Conservation (phyloP, 2,113 vertebrate species). For the Periophthalmodon schlosseri region DNA sequence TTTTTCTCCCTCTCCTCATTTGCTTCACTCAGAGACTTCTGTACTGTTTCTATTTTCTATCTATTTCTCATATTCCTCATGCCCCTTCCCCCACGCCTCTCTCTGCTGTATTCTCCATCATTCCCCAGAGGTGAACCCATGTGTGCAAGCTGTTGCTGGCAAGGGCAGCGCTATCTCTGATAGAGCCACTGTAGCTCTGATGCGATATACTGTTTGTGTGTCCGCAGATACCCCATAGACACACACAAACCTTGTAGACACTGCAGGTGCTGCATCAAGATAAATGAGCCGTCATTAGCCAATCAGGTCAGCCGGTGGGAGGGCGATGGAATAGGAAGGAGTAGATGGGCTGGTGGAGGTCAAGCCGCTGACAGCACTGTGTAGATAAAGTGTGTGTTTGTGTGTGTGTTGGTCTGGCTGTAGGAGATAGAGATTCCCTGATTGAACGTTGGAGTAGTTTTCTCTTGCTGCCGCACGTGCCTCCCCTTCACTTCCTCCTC, state of each 20-base stretch:
- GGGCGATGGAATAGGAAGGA: slow-evolving; percentile 56
- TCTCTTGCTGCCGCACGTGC: slow-evolving; percentile 1
- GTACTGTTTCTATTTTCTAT: slow-evolving; percentile 1
- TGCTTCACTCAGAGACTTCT: neutral
- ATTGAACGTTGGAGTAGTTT: slow-evolving; percentile 65
- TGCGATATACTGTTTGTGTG: slow-evolving; percentile 38
- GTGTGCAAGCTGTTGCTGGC: slow-evolving; percentile 57
- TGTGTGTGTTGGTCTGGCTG: slow-evolving; percentile 28
- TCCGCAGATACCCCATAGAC: slow-evolving; percentile 9
- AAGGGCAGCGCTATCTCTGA: slow-evolving; percentile 58
- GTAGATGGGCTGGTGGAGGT: slow-evolving; percentile 49
- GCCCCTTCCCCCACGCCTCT: slow-evolving; percentile 30
- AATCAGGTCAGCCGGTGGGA: slow-evolving; percentile 69
- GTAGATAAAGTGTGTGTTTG: slow-evolving; percentile 8
- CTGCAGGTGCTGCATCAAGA: slow-evolving; percentile 74
- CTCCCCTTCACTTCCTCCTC: slow-evolving; percentile 5
- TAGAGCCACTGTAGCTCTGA: slow-evolving; percentile 45
- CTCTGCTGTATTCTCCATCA: slow-evolving; percentile 24
- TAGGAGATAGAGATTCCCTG: slow-evolving; percentile 64
- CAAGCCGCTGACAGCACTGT: slow-evolving; percentile 29
- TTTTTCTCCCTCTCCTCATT: neutral
- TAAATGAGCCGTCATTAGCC: slow-evolving; percentile 77
- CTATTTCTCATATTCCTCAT: neutral
- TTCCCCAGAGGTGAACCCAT: slow-evolving; percentile 59
- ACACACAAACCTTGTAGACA: slow-evolving; percentile 34